Conservation (phyloP, 2,888 invertebrate genomes). For the Coleophora deauratella region DNA sequence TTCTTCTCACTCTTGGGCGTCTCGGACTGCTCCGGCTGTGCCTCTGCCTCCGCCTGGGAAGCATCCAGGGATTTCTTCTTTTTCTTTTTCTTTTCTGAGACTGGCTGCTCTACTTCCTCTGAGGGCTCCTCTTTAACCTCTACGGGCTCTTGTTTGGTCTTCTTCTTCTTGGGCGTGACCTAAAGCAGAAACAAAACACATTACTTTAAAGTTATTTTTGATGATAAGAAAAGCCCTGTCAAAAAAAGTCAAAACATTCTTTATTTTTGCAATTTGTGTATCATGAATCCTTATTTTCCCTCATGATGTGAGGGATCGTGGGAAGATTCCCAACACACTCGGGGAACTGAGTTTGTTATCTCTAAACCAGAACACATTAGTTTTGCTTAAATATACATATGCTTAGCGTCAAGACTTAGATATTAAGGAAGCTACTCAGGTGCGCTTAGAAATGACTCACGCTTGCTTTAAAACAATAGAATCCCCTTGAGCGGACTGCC, state of each 20-base stretch:
- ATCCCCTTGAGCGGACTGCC: too few relatives aligned
- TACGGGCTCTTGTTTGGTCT: constrained; percentile 20
- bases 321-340: too few relatives aligned
- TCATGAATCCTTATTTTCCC: too few relatives aligned
- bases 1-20: constrained; percentile 56
- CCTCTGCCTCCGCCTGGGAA: constrained; percentile 30
- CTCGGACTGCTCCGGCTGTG: constrained; percentile 23
- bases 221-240: neutral
- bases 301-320: too few relatives aligned
- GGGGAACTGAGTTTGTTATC: too few relatives aligned
- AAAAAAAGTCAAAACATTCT: neutral
- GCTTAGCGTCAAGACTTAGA: too few relatives aligned
- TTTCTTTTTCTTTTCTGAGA: constrained; percentile 67
- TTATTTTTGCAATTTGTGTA: too few relatives aligned
- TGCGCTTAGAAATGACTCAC: too few relatives aligned
- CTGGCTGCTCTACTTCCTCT: constrained; percentile 26
- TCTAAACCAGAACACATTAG: too few relatives aligned
- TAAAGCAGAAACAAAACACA: constrained; percentile 14
- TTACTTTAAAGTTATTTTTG: neutral
- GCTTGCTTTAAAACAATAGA: too few relatives aligned
- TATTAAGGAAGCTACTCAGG: too few relatives aligned
- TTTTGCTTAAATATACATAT: too few relatives aligned
- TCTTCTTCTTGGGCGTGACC: constrained; percentile 58
- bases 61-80: constrained; percentile 63
- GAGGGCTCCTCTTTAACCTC: constrained; percentile 23